phyloP scores from a whole-genome alignment of 2,113 vertebrate species.

The Ivindomyrus marchei region DNA sequence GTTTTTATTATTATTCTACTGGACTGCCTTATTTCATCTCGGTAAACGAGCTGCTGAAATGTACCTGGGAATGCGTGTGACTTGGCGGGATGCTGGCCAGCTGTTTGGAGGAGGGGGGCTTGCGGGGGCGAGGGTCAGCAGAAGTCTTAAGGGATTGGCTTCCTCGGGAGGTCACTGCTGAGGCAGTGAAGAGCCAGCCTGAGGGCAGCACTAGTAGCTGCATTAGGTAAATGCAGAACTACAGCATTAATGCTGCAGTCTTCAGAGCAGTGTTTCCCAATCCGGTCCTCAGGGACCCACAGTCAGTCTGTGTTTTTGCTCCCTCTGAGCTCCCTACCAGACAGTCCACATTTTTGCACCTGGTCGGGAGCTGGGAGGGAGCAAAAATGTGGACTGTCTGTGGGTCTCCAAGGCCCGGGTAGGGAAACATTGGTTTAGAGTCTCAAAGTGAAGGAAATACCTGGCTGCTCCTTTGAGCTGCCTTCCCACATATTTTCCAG shows the following conservation, averaged over 20 bases:
- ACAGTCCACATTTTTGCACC: background rate
- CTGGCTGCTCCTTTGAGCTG: conserved; percentile 43
- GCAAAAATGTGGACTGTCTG: background rate
- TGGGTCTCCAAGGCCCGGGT: background rate
- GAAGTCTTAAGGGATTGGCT: conserved; percentile 28
- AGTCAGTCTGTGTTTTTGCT: background rate
- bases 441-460: conserved; percentile 35
- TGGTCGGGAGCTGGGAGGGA: background rate
- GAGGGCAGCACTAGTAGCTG: background rate
- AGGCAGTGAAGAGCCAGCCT: background rate
- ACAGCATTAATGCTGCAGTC: background rate
- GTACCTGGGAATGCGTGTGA: background rate
- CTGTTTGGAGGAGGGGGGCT: background rate
- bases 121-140: conserved; percentile 49
- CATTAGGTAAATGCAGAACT: background rate
- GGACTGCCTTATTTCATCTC: background rate
- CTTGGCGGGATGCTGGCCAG: background rate
- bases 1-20: background rate
- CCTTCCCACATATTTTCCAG: conserved; percentile 48
- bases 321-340: background rate
- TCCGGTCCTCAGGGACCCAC: background rate
- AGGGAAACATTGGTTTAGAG: background rate
- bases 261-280: background rate
- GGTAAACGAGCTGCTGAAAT: background rate
- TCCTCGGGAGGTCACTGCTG: conserved; percentile 45